Evolutionary conservation across 2,888 invertebrate genomes (phyloP).

Genomic region (Platycnemis pennipes): DNA sequence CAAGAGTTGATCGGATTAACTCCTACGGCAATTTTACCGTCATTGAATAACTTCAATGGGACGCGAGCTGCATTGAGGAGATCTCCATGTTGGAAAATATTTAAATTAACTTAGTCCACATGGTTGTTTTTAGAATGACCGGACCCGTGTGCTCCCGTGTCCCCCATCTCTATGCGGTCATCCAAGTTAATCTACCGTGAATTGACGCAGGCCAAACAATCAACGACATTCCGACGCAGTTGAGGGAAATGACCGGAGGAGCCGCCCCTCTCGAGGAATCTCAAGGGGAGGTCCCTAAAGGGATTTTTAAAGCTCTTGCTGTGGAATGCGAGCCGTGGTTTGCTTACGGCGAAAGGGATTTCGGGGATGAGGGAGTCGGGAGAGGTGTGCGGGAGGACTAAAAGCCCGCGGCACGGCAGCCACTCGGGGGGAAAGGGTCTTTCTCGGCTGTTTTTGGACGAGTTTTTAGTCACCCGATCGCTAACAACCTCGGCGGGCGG

Average conservation of each 20-base stretch:
- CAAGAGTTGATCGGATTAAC: no score
- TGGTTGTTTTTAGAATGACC: no score
- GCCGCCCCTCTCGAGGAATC: background rate
- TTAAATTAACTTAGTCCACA: no score
- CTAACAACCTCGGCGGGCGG: slow-evolving; percentile 49
- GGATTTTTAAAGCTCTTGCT: background rate
- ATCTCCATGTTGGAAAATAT: no score
- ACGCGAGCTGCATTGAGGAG: no score
- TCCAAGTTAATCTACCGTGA: no score
- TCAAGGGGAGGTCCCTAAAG: background rate
- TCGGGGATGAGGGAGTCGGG: background rate
- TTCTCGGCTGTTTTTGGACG: background rate
- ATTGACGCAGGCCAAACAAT: no score
- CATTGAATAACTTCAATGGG: no score
- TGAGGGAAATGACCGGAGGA: background rate
- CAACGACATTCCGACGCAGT: background rate
- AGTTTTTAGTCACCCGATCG: slow-evolving; percentile 15
- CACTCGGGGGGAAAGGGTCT: background rate
- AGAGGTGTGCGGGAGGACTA: background rate
- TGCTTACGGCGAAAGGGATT: background rate
- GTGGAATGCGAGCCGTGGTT: slow-evolving; percentile 14
- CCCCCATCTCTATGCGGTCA: no score
- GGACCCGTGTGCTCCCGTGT: no score
- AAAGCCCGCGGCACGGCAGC: slow-evolving; percentile 9
- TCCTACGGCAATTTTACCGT: no score